Percentiles rank a stretch among this genome's conserved stretches.
Evolutionary conservation across 2,888 invertebrate genomes (phyloP).

Genomic region (Lasioglossum zephyrum): DNA sequence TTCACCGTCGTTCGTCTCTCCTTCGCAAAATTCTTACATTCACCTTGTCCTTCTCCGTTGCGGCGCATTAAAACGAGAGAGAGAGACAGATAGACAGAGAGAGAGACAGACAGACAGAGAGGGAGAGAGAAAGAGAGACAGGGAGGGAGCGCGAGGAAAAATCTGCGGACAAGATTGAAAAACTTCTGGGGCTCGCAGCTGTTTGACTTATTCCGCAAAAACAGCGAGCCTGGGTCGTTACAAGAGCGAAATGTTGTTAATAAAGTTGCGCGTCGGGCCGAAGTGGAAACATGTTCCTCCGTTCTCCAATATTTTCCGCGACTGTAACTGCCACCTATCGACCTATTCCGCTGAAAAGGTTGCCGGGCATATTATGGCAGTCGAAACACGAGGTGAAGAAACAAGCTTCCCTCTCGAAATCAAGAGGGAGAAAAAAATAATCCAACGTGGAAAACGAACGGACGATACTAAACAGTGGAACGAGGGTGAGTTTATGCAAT

Average conservation of each 20-base stretch:
- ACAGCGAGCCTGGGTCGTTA: conserved; percentile 32
- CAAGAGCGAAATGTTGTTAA: conserved; percentile 36
- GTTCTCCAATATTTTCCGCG: conserved; percentile 12
- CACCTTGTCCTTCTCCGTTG: not conserved
- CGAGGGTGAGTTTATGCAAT: conserved; percentile 13
- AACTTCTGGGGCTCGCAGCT: conserved; percentile 32
- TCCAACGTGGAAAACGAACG: not conserved
- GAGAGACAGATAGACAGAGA: not conserved
- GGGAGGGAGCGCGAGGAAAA: conserved; percentile 1
- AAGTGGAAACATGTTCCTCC: not conserved
- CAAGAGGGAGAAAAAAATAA: not conserved
- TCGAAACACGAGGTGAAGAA: not conserved
- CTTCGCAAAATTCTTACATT: not conserved
- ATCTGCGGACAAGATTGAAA: conserved; percentile 38
- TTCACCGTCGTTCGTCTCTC: not conserved
- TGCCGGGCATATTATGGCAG: not conserved
- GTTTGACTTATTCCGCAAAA: conserved; percentile 29
- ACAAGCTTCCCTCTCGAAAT: not conserved
- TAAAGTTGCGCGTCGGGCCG: conserved; percentile 20
- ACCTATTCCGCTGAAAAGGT: not conserved
- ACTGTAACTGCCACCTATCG: conserved; percentile 1
- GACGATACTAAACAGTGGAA: not conserved
- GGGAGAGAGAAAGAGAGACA: not conserved
- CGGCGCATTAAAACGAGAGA: not conserved
- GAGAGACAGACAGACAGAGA: not conserved